phyloP scores from a whole-genome alignment of 2,797 vertebrate genomes.

The Notoglanidium macrostoma region DNA sequence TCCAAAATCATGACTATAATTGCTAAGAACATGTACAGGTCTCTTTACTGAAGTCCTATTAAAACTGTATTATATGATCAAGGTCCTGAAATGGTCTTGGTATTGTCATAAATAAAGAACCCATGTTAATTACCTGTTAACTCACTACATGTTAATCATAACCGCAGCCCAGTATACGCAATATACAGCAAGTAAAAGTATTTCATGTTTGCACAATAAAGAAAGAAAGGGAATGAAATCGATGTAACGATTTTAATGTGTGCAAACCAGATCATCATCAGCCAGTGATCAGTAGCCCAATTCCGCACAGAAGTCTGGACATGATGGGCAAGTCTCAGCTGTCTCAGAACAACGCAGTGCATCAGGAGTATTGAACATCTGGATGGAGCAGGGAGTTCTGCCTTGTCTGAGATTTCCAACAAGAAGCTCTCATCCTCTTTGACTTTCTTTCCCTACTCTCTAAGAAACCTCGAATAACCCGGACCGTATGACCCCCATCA shows the following conservation, averaged over 20 bases:
- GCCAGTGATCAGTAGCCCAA: neutral
- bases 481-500: neutral
- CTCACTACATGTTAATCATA: neutral
- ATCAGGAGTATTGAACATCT: neutral
- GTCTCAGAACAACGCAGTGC: too few species aligned
- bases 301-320: neutral
- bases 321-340: neutral
- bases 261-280: neutral
- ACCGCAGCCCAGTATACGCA: neutral
- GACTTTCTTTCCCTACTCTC: conserved; percentile 4
- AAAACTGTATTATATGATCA: neutral
- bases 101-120: neutral
- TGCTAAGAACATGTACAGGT: neutral
- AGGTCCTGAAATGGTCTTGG: neutral
- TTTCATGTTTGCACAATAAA: neutral
- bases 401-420: neutral
- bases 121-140: neutral
- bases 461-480: conserved; percentile 16
- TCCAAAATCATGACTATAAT: neutral
- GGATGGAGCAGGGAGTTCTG: neutral
- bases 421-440: neutral
- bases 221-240: neutral
- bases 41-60: neutral
- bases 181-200: neutral
- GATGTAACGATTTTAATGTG: neutral